These are phyloP conservation scores for Desoria tigrina DNA, from an alignment of 2,888 invertebrate species.

Conservation along the genomic window DNA sequence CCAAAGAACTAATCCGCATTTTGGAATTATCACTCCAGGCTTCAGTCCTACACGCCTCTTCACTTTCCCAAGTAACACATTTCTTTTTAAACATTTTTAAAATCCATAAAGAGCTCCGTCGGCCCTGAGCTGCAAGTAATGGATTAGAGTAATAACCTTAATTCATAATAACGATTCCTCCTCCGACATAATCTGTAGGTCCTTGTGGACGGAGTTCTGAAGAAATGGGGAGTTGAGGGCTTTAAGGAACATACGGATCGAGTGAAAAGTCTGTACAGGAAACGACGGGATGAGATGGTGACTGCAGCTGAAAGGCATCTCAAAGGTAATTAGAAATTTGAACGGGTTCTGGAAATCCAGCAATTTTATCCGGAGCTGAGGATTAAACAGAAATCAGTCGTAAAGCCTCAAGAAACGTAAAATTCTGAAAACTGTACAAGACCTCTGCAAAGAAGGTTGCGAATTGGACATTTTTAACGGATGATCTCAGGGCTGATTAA, in stretches of 20 bases:
- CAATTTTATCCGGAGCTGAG: not conserved
- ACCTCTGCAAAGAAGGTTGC: no score
- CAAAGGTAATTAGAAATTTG: slow-evolving; percentile 57
- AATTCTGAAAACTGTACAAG: no score
- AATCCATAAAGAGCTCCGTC: not conserved
- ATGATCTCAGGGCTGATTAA: no score
- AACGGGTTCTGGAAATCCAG: not conserved
- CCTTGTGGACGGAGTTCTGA: slow-evolving; percentile 62
- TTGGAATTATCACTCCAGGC: slow-evolving; percentile 73
- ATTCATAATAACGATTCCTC: no score
- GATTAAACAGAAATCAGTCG: no score
- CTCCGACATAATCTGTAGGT: slow-evolving; percentile 58
- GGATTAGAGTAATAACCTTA: not conserved
- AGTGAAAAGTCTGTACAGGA: slow-evolving; percentile 66
- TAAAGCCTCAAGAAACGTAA: no score
- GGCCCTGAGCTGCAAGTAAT: not conserved
- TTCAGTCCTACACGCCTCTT: slow-evolving; percentile 66
- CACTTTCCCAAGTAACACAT: slow-evolving; percentile 64
- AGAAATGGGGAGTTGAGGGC: slow-evolving; percentile 65
- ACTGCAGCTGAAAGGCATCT: slow-evolving; percentile 65
- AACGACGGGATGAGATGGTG: slow-evolving; percentile 66
- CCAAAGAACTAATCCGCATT: slow-evolving; percentile 65
- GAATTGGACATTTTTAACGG: no score
- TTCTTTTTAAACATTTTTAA: not conserved
- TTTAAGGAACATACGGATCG: slow-evolving; percentile 64